These are phyloP conservation scores for Geotrypetes seraphini DNA, from an alignment of 2,797 vertebrate species.

Conservation along the genomic window DNA sequence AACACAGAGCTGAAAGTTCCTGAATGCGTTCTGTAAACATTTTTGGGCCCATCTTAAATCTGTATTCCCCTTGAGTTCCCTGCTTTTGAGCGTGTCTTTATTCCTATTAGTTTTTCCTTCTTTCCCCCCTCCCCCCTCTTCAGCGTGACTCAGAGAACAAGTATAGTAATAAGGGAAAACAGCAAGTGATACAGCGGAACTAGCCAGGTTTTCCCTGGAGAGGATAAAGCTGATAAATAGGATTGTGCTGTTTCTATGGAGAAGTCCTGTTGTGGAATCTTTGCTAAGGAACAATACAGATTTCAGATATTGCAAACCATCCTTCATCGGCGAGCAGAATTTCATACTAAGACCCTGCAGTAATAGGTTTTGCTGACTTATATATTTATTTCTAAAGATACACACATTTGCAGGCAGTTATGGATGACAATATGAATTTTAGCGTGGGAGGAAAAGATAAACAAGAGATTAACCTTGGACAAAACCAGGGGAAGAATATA, in stretches of 20 bases:
- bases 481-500: too few species aligned
- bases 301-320: slow-evolving; percentile 1
- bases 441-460: background rate
- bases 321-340: slow-evolving; percentile 9
- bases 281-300: slow-evolving; percentile 5
- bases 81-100: slow-evolving; percentile 7
- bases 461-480: background rate
- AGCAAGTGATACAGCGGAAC: slow-evolving; percentile 1
- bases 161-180: slow-evolving; percentile 6
- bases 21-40: too few species aligned
- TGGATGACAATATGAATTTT: background rate
- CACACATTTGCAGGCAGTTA: slow-evolving; percentile 4
- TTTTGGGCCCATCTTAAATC: too few species aligned
- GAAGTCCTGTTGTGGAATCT: slow-evolving; percentile 2
- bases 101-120: background rate
- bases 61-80: slow-evolving; percentile 8
- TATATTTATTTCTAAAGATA: slow-evolving; percentile 24
- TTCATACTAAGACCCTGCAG: slow-evolving; percentile 11
- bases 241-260: background rate
- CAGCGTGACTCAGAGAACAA: slow-evolving; percentile 7
- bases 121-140: slow-evolving; percentile 8
- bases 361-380: slow-evolving; percentile 19
- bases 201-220: background rate
- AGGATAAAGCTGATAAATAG: slow-evolving; percentile 5
- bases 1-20: too few species aligned